These are phyloP conservation scores for Platycnemis pennipes DNA, from an alignment of 2,888 invertebrate species.

Conservation along the genomic window DNA sequence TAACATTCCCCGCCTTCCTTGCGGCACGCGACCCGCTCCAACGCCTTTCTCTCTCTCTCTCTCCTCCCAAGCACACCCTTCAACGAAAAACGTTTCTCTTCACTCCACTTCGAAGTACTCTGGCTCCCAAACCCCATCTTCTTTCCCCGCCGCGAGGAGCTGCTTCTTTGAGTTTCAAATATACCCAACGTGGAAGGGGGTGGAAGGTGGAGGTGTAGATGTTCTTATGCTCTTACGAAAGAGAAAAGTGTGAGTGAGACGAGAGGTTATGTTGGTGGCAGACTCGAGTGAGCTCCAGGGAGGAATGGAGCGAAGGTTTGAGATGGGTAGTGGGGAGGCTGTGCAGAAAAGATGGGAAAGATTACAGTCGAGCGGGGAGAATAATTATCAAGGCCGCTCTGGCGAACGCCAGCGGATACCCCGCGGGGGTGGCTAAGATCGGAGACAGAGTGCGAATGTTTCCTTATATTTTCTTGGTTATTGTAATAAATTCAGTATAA, in stretches of 20 bases:
- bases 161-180: slow-evolving; percentile 49
- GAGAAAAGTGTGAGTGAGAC: slow-evolving; percentile 12
- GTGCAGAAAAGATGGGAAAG: no score
- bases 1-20: slow-evolving; percentile 55
- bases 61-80: background rate
- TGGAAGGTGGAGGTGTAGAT: background rate
- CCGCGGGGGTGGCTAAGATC: no score
- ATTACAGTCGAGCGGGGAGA: no score
- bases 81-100: background rate
- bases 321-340: no score
- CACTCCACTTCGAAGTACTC: background rate
- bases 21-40: no score
- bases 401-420: no score
- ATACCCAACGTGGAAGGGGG: slow-evolving; percentile 29
- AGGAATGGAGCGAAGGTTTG: no score
- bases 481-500: no score
- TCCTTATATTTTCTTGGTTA: no score
- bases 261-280: background rate
- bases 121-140: background rate
- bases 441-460: no score
- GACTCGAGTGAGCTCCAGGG: no score
- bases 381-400: no score
- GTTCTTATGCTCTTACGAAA: background rate
- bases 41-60: background rate
- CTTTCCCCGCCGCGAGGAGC: slow-evolving; percentile 36